These are phyloP conservation scores for Parasteatoda lunata DNA, from an alignment of 2,888 invertebrate genomes.

Conservation along the genomic window DNA sequence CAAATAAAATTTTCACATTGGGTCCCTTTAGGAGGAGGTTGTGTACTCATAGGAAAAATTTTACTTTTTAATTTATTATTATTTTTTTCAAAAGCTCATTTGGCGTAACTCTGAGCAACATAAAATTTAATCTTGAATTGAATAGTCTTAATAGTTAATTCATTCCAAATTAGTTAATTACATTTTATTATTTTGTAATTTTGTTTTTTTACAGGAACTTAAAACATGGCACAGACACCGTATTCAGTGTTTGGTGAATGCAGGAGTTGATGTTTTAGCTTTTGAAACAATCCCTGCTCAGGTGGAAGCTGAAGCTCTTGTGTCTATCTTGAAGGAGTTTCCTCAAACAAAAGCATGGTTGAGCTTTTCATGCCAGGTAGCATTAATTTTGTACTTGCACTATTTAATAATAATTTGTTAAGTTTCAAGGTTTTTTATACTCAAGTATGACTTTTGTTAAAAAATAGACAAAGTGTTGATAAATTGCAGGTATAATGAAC, in stretches of 20 bases:
- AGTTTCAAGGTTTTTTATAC: background rate
- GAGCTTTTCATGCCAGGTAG: conserved; percentile 88
- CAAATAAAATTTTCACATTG: too few relatives aligned
- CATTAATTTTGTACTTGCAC: background rate
- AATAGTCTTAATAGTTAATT: too few relatives aligned
- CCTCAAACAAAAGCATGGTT: conserved; percentile 89
- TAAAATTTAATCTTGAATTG: too few relatives aligned
- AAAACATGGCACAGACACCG: conserved; percentile 89
- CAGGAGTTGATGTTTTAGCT: conserved; percentile 88
- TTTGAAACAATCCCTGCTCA: conserved; percentile 94
- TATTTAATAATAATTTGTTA: background rate
- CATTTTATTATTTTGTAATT: background rate
- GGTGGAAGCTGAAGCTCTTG: conserved; percentile 86
- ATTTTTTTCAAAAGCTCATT: too few relatives aligned
- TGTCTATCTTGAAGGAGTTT: conserved; percentile 85
- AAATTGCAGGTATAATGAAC: too few relatives aligned
- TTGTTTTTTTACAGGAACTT: conserved; percentile 78
- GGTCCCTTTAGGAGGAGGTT: too few relatives aligned
- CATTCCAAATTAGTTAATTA: background rate
- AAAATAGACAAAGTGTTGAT: too few relatives aligned
- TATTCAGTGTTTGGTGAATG: conserved; percentile 84
- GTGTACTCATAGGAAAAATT: too few relatives aligned
- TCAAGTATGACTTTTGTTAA: too few relatives aligned
- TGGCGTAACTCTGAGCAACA: too few relatives aligned
- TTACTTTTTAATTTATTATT: too few relatives aligned